Conservation (phyloP, 2,113 vertebrate species). For the Etheostoma cragini region DNA sequence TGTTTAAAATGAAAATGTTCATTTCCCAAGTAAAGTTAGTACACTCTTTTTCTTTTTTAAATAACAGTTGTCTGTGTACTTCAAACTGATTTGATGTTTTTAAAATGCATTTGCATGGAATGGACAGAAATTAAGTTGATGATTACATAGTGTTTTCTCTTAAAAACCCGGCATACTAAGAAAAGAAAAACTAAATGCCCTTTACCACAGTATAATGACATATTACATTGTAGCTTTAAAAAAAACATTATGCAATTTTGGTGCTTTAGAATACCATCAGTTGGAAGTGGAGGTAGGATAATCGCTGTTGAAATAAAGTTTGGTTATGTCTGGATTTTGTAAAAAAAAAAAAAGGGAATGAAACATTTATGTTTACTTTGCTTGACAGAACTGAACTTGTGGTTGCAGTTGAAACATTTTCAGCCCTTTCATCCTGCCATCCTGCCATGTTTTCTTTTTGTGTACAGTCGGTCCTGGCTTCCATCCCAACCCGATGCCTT, state of each 20-base stretch:
- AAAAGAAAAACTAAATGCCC: neutral
- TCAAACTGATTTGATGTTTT: neutral
- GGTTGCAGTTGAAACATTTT: constrained; percentile 25
- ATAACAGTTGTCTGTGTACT: neutral
- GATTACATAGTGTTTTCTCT: neutral
- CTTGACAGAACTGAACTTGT: neutral
- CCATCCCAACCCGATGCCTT: constrained; percentile 69
- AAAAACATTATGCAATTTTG: neutral
- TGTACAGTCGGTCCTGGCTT: constrained; percentile 64
- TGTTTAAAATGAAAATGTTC: neutral
- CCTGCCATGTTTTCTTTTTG: neutral
- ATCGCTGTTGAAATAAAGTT: neutral
- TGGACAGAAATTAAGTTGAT: neutral
- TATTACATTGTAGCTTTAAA: neutral
- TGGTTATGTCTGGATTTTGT: neutral
- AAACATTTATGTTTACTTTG: constrained; percentile 1
- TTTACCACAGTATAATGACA: neutral
- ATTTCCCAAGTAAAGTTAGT: neutral
- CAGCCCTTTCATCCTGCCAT: neutral
- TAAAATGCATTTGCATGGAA: neutral
- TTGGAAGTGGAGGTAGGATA: constrained; percentile 16
- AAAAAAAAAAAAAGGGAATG: neutral
- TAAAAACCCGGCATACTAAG: neutral
- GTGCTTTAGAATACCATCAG: neutral
- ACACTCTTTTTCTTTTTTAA: neutral